These are phyloP conservation scores for Anneissia japonica DNA, from an alignment of 35 echinoderm and acorn worm species.

Conservation along the genomic window DNA sequence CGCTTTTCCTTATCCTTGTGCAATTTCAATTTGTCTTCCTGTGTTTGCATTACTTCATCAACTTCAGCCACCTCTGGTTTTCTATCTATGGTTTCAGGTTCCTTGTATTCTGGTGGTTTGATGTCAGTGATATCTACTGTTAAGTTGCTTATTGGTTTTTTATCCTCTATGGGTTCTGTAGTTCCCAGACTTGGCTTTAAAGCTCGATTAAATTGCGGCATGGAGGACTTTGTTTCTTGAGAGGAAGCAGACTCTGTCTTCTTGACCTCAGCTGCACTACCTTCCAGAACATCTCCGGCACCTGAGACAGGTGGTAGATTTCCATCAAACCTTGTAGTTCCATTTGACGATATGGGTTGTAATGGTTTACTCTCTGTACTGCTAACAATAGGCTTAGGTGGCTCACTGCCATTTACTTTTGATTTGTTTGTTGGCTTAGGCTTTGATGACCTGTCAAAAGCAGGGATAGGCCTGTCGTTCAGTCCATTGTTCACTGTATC, in stretches of 20 bases:
- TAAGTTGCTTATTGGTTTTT: background rate
- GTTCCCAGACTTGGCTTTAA: background rate
- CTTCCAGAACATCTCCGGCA: background rate
- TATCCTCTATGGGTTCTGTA: background rate
- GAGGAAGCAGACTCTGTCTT: background rate
- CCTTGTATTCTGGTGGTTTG: background rate
- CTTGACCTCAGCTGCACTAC: background rate
- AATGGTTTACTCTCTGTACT: background rate
- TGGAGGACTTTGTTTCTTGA: background rate
- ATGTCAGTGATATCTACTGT: background rate
- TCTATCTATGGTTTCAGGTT: constrained; percentile 12
- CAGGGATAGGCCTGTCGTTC: background rate
- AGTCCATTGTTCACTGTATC: background rate
- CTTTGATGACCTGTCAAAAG: constrained; percentile 35
- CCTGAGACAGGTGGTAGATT: background rate
- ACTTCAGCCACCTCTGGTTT: background rate
- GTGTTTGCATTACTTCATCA: background rate
- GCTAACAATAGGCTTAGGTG: background rate
- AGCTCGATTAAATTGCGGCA: background rate
- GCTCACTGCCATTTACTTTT: background rate
- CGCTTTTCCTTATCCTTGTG: constrained; percentile 21
- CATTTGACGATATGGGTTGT: background rate
- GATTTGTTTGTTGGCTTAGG: background rate
- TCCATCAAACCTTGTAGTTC: background rate
- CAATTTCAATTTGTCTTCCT: background rate